These are phyloP conservation scores for Osmerus eperlanus DNA, from an alignment of 2,113 vertebrate genomes.

Conservation along the genomic window DNA sequence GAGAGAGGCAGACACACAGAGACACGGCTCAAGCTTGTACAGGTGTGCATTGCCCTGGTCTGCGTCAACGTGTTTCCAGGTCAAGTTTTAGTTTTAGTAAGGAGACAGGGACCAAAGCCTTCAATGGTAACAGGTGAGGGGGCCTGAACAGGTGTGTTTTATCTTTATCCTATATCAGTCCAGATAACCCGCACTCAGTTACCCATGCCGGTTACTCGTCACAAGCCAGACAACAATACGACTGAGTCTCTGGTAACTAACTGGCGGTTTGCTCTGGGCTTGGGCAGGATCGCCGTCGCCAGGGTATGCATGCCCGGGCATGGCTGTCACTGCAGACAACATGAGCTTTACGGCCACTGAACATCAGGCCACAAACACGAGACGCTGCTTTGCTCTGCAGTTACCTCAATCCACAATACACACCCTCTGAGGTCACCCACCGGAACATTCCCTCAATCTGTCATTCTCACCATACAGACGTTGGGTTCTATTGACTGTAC, in stretches of 20 bases:
- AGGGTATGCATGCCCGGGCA: slow-evolving; percentile 26
- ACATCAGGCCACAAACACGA: slow-evolving; percentile 11
- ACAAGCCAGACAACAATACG: not conserved
- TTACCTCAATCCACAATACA: no score
- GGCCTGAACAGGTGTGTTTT: no score
- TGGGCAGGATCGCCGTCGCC: slow-evolving; percentile 18
- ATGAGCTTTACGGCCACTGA: slow-evolving; percentile 1
- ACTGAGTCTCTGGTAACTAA: slow-evolving; percentile 25
- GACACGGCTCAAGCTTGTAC: not conserved
- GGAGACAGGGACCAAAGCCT: no score
- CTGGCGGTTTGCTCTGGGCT: slow-evolving; percentile 44
- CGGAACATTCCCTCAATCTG: no score
- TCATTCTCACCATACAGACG: no score
- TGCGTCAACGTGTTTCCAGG: no score
- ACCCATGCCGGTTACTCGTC: slow-evolving; percentile 27
- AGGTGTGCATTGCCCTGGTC: no score
- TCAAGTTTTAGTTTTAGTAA: no score
- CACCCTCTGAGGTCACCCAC: no score
- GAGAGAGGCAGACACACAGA: slow-evolving; percentile 7
- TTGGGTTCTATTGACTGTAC: no score
- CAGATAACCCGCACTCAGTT: slow-evolving; percentile 18
- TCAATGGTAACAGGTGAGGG: no score
- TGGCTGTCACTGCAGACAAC: slow-evolving; percentile 20
- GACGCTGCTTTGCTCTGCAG: not conserved
- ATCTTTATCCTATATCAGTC: no score